These are phyloP conservation scores for Cladopsammia gracilis DNA, from an alignment of 64 coral and sea anemone genomes.

Conservation along the genomic window DNA sequence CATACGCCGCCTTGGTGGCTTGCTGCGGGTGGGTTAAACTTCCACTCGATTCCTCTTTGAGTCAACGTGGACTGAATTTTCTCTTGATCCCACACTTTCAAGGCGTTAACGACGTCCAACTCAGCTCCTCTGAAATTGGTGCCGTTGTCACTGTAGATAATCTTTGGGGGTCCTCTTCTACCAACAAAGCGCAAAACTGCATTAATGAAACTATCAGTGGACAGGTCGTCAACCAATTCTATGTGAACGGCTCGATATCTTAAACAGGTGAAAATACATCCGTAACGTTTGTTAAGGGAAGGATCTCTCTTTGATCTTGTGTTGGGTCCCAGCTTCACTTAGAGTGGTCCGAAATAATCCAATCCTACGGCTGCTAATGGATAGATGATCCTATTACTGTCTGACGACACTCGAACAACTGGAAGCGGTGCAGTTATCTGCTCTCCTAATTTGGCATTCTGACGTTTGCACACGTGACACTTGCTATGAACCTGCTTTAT, in stretches of 20 bases:
- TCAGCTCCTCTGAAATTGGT: too few species aligned
- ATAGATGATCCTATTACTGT: conserved; percentile 37
- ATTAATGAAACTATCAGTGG: too few species aligned
- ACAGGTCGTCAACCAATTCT: too few species aligned
- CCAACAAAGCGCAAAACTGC: too few species aligned
- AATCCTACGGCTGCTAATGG: conserved; percentile 58
- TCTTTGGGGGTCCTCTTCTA: too few species aligned
- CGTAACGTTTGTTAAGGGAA: conserved; percentile 35
- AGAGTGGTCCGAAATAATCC: conserved; percentile 59
- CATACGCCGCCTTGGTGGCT: too few species aligned
- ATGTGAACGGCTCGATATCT: conserved; percentile 41
- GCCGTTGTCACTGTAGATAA: too few species aligned
- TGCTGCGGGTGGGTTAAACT: too few species aligned
- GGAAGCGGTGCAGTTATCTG: conserved; percentile 68
- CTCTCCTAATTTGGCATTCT: conserved; percentile 69
- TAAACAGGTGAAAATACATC: conserved; percentile 54
- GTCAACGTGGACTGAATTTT: too few species aligned
- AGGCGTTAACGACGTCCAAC: too few species aligned
- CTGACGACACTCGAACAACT: conserved; percentile 68
- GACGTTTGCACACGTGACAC: conserved; percentile 62
- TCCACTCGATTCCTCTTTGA: too few species aligned
- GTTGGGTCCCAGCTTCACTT: conserved; percentile 18
- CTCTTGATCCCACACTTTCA: too few species aligned
- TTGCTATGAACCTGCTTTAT: conserved; percentile 71
- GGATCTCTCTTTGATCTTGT: conserved; percentile 46